Conservation (phyloP, 2,888 invertebrate species). For the Griposia aprilina region DNA sequence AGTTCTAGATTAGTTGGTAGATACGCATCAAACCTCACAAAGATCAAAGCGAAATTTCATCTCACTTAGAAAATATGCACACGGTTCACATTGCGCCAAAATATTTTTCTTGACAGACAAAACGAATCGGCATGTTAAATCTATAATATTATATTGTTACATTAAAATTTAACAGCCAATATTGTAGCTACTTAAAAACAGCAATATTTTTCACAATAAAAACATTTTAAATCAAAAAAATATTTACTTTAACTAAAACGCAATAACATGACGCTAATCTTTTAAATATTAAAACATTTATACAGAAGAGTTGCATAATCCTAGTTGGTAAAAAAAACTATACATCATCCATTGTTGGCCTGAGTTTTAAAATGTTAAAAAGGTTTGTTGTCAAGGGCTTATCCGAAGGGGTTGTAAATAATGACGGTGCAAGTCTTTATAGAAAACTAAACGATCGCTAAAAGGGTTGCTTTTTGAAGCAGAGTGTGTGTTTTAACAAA, state of each 20-base stretch:
- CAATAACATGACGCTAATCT: constrained; percentile 88
- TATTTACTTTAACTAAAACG: constrained; percentile 79
- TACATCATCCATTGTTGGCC: constrained; percentile 85
- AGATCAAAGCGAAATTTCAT: background rate
- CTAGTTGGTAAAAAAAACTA: constrained; percentile 78
- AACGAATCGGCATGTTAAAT: background rate
- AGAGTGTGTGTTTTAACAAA: constrained; percentile 55
- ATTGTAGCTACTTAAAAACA: constrained; percentile 29
- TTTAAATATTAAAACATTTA: constrained; percentile 90
- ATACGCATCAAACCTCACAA: background rate
- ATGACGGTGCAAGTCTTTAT: constrained; percentile 88
- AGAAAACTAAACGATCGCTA: constrained; percentile 85
- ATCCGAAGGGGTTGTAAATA: constrained; percentile 89
- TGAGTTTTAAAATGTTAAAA: constrained; percentile 90
- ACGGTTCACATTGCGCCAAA: background rate
- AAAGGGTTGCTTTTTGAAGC: constrained; percentile 70
- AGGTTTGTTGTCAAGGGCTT: constrained; percentile 89
- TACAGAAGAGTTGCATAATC: constrained; percentile 82
- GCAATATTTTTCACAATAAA: constrained; percentile 76
- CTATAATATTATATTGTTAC: background rate
- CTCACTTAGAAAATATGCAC: background rate
- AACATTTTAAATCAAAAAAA: constrained; percentile 77
- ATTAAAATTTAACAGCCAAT: constrained; percentile 22
- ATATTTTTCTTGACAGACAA: background rate
- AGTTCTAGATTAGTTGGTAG: background rate